phyloP scores from a whole-genome alignment of 2,113 vertebrate species.

The Onychostruthus taczanowskii region DNA sequence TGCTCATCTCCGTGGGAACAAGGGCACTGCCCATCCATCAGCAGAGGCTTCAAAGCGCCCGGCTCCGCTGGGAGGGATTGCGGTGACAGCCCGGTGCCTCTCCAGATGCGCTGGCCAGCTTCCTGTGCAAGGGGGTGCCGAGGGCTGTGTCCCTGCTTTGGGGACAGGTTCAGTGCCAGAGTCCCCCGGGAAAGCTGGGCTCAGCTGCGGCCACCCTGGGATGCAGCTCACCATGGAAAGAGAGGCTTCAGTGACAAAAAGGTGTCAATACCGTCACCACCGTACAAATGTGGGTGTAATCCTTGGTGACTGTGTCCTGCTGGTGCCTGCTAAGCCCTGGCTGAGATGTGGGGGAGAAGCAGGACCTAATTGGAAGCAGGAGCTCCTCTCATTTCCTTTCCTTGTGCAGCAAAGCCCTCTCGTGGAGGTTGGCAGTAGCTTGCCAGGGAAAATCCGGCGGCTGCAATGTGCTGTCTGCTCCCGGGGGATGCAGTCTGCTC shows the following conservation, averaged over 20 bases:
- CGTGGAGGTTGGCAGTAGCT: conserved; percentile 43
- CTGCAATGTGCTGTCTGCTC: not conserved
- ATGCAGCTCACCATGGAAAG: not conserved
- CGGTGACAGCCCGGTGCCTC: not conserved
- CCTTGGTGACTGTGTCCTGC: not conserved
- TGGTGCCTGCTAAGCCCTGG: not conserved
- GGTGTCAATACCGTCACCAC: not conserved
- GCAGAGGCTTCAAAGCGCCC: not conserved
- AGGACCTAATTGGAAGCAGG: not conserved
- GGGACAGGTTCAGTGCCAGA: not conserved
- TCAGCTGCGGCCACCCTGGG: not conserved
- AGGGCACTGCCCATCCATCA: not conserved
- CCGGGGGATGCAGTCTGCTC: not conserved
- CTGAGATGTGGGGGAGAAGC: not conserved
- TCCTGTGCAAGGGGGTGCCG: fast-evolving
- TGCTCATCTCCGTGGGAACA: not conserved
- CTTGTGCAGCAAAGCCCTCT: conserved; percentile 63
- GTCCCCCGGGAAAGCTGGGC: not conserved
- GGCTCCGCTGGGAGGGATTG: not conserved
- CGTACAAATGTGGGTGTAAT: fast-evolving
- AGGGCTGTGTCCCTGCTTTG: fast-evolving
- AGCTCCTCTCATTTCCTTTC: not conserved
- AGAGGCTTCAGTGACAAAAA: not conserved
- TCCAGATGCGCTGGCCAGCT: fast-evolving
- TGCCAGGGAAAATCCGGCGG: not conserved